These are phyloP conservation scores for Pseudomugil gertrudae DNA, from an alignment of 2,797 vertebrate species.

Conservation along the genomic window DNA sequence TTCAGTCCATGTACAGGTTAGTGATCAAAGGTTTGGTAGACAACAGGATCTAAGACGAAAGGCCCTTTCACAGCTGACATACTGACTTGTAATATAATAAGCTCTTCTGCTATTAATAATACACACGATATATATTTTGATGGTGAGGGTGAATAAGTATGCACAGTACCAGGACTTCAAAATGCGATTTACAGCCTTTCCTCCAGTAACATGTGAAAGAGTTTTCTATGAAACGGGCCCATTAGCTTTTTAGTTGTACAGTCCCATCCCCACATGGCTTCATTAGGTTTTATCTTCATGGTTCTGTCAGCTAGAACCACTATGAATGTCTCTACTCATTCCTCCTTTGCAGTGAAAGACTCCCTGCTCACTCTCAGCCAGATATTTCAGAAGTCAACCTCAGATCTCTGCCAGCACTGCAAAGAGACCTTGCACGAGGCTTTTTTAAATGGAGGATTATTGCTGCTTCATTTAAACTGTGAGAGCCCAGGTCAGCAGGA, in stretches of 20 bases:
- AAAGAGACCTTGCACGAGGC: slow-evolving; percentile 2
- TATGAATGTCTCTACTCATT: slow-evolving; percentile 15
- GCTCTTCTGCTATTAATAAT: too few relatives aligned
- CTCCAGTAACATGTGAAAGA: neutral
- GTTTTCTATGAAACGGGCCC: neutral
- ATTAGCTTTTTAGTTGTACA: neutral
- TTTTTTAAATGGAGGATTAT: slow-evolving; percentile 20
- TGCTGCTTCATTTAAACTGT: slow-evolving; percentile 17
- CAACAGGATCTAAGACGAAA: neutral
- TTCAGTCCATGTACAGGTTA: neutral
- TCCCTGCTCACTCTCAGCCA: slow-evolving; percentile 20
- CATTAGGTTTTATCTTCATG: slow-evolving; percentile 6
- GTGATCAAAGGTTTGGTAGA: neutral
- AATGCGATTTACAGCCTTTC: neutral
- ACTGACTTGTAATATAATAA: neutral
- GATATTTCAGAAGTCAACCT: slow-evolving; percentile 30
- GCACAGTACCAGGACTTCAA: neutral
- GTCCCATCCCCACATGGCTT: neutral
- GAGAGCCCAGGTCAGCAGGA: slow-evolving; percentile 14
- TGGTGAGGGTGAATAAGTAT: neutral
- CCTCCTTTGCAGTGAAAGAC: slow-evolving; percentile 25
- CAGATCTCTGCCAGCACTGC: slow-evolving; percentile 6
- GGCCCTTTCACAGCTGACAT: neutral
- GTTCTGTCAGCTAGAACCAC: slow-evolving; percentile 18
- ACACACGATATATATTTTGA: neutral